Conservation (phyloP, 2,113 vertebrate species). For the Dicentrarchus labrax region DNA sequence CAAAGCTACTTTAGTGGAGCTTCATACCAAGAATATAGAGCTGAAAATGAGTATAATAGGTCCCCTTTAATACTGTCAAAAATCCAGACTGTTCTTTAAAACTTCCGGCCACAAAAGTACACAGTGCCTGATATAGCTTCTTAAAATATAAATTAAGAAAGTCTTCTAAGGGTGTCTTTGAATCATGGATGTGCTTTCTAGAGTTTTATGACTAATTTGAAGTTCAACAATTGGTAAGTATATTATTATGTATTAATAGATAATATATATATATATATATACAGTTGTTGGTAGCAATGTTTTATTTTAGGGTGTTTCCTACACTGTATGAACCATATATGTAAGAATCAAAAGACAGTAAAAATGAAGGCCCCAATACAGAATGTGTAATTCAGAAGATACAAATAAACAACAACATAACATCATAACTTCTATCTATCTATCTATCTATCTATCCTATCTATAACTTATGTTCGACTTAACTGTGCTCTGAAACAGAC, state of each 20-base stretch:
- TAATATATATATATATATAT: background rate
- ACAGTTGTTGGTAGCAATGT: background rate
- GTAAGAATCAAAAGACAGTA: background rate
- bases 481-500: too few relatives aligned
- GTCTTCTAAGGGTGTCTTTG: background rate
- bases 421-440: background rate
- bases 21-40: too few relatives aligned
- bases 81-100: background rate
- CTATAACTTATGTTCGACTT: too few relatives aligned
- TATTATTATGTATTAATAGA: background rate
- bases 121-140: background rate
- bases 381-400: background rate
- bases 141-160: background rate
- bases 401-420: background rate
- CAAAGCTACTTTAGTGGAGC: too few relatives aligned
- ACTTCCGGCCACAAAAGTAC: background rate
- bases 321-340: too few relatives aligned
- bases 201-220: slow-evolving; percentile 13
- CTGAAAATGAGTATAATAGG: too few relatives aligned
- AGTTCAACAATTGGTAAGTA: slow-evolving; percentile 1
- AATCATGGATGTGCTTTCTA: background rate
- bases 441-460: too few relatives aligned
- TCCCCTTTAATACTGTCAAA: background rate
- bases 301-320: background rate
- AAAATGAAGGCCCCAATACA: background rate